A percentile compares a stretch with the other conserved stretches of the same genome.
phyloP scores from a whole-genome alignment of 2,888 invertebrate species.

The Conistra vaccinii region DNA sequence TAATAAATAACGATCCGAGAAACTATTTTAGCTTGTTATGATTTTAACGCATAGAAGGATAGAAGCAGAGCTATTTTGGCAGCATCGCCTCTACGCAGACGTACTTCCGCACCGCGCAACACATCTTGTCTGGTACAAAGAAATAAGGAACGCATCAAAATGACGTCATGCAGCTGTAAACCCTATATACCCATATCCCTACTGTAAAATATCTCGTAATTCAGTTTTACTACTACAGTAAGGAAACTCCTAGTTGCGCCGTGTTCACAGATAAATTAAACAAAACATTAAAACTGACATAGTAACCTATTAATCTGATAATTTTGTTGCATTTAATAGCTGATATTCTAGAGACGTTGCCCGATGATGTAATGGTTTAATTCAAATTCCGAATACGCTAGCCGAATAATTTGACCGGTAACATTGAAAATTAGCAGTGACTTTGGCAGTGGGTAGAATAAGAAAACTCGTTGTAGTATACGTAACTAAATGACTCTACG shows the following conservation, averaged over 20 bases:
- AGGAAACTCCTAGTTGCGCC: slow-evolving; percentile 37
- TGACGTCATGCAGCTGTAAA: slow-evolving; percentile 39
- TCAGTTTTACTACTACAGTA: slow-evolving; percentile 49
- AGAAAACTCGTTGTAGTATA: slow-evolving; percentile 7
- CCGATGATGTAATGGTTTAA: slow-evolving; percentile 51
- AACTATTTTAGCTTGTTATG: slow-evolving; percentile 59
- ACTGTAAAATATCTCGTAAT: slow-evolving; percentile 52
- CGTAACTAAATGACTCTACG: neutral
- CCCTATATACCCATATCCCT: slow-evolving; percentile 38
- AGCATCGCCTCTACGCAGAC: slow-evolving; percentile 52
- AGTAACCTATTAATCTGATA: slow-evolving; percentile 55
- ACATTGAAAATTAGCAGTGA: slow-evolving; percentile 51
- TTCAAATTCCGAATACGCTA: slow-evolving; percentile 49
- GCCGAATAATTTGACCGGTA: slow-evolving; percentile 45
- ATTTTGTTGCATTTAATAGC: slow-evolving; percentile 37
- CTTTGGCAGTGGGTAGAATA: slow-evolving; percentile 38
- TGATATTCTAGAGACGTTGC: slow-evolving; percentile 36
- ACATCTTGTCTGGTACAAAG: slow-evolving; percentile 40
- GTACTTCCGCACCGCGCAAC: slow-evolving; percentile 58
- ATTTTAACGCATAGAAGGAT: slow-evolving; percentile 60
- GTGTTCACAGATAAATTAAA: slow-evolving; percentile 36
- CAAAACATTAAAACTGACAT: slow-evolving; percentile 57
- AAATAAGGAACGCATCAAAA: slow-evolving; percentile 40
- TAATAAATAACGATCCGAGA: slow-evolving; percentile 52
- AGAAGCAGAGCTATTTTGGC: slow-evolving; percentile 64